These are phyloP conservation scores for Sericinus montela DNA, from an alignment of 2,888 invertebrate genomes.

Conservation along the genomic window DNA sequence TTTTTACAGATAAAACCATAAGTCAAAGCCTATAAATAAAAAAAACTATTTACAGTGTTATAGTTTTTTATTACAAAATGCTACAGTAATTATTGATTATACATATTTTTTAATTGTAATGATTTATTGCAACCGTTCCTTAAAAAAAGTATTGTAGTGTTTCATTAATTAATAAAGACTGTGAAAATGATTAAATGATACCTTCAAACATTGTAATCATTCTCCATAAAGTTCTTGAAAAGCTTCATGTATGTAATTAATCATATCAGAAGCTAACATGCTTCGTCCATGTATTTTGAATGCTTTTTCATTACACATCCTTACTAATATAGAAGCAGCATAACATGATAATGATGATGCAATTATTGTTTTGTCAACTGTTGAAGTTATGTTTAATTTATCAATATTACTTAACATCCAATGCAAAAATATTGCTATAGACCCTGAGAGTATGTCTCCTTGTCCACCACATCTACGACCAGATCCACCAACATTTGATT, in stretches of 20 bases:
- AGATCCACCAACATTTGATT: constrained; percentile 86
- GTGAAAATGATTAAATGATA: too few species aligned
- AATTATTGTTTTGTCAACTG: constrained; percentile 54
- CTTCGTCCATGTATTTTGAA: constrained; percentile 89
- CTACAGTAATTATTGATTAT: too few species aligned
- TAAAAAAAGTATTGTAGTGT: too few species aligned
- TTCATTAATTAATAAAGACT: too few species aligned
- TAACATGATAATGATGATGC: constrained; percentile 87
- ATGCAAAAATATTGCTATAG: constrained; percentile 89
- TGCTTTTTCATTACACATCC: constrained; percentile 89
- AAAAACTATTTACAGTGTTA: too few species aligned
- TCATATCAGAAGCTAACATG: constrained; percentile 93
- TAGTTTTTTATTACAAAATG: too few species aligned
- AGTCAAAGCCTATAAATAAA: too few species aligned
- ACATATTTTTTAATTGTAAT: too few species aligned
- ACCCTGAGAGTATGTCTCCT: constrained; percentile 95
- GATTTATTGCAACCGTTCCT: too few species aligned
- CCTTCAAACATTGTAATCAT: too few species aligned
- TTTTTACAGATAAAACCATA: too few species aligned
- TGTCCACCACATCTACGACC: constrained; percentile 98
- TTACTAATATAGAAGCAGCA: constrained; percentile 89
- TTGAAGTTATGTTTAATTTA: constrained; percentile 33
- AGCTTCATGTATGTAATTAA: constrained; percentile 87
- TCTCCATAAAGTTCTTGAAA: constrained; percentile 77
- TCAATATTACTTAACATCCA: constrained; percentile 82